Base-by-base conservation (phyloP, 2,888 invertebrate genomes). In the Bruchidius siliquastri region DNA sequence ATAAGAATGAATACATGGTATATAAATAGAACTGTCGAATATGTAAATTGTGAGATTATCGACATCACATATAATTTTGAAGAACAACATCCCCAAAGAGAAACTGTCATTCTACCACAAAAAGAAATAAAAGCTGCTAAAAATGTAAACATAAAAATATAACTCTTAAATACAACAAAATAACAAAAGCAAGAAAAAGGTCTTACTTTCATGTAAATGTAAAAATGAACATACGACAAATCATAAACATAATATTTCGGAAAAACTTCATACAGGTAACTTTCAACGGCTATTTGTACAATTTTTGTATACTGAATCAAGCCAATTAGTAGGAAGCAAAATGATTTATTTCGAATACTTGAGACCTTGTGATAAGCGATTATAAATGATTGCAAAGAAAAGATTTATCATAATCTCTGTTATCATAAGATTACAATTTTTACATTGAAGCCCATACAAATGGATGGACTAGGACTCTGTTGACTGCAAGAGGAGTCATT, bases 51-150 rank as follows among this genome's bases (percentile, higher is more conserved):
- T 84, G 85, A 86, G 86, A 86, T 86, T 86, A 85, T 85, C 85
- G 85, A 86, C 86, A 86, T 86, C 86, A 86, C 86, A 86, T 85
- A 82, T 80, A 86, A 84, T 85, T 85, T 86, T 84, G 84, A 86
- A 86, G 85, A 85, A 85, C 83, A 83, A 81, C 76, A 77, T 77
- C 78, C 75, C 72, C 73, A 74, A 73, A 72, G 76, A 76, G 79
- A 79, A 80, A 80, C 80, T 81, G 80, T 75, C 80, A 49, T 49
- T 49, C 69, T 73, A 74, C 71, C 18, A 13, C 49, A 49, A 13
- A 13, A 13, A 49, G 66, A 22, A 32, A 30, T 49, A 49, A 49
- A 75, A 72, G 49, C 68, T 69, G 70, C 67, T 22, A 22, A 72
- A 72, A 21, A 72, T 66, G 67, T 71, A 70, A 70, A 74, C 71